These are phyloP conservation scores for Venusia cambrica DNA, from an alignment of 2,888 invertebrate species.

Conservation along the genomic window DNA sequence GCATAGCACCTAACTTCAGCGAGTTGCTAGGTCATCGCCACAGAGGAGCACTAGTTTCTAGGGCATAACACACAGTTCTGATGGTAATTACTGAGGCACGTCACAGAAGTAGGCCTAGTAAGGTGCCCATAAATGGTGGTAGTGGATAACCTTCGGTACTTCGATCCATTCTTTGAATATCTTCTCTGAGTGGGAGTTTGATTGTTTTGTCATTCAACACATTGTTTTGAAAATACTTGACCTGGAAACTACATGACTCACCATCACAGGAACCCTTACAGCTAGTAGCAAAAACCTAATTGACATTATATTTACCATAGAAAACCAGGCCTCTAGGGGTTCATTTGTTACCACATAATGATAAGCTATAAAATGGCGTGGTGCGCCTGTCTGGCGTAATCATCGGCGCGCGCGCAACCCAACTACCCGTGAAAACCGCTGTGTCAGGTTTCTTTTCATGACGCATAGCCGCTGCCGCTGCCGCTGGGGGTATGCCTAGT, in stretches of 20 bases:
- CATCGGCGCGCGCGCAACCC: conserved; percentile 32
- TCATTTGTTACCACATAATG: conserved; percentile 27
- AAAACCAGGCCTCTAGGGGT: conserved; percentile 20
- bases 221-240: neutral
- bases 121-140: conserved; percentile 10
- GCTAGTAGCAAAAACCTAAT: too few species aligned
- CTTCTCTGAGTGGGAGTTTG: conserved; percentile 12
- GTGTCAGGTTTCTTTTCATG: conserved; percentile 29
- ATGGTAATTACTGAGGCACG: conserved; percentile 1
- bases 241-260: too few species aligned
- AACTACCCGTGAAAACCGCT: conserved; percentile 34
- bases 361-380: conserved; percentile 30
- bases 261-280: too few species aligned
- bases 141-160: conserved; percentile 22
- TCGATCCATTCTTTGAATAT: conserved; percentile 24
- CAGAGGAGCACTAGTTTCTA: neutral
- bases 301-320: conserved; percentile 5
- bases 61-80: neutral
- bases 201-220: neutral
- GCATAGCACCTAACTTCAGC: too few species aligned
- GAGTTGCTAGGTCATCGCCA: neutral
- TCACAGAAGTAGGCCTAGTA: neutral
- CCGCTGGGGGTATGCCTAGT: conserved; percentile 2
- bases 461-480: conserved; percentile 9
- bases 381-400: conserved; percentile 1